A percentile compares a stretch with the other conserved stretches of the same genome.
Evolutionary conservation across 2,888 invertebrate genomes (phyloP).

Genomic region (Amblyjoppa fuscipennis): DNA sequence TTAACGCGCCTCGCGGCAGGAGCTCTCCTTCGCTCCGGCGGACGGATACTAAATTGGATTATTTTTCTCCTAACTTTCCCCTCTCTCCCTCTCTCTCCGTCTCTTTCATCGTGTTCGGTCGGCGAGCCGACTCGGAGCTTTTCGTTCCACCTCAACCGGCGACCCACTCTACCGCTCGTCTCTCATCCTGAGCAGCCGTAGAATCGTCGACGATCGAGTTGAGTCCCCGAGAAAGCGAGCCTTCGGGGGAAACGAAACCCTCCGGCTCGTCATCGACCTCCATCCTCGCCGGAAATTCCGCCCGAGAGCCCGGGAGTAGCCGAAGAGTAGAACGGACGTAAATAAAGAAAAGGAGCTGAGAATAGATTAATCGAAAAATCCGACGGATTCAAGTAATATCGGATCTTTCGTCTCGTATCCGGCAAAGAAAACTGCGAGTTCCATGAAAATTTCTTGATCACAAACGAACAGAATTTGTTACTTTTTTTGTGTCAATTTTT

Average conservation of each 20-base stretch:
- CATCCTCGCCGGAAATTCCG: slow-evolving; percentile 36
- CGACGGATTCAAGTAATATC: too few species aligned
- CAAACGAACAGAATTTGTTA: too few species aligned
- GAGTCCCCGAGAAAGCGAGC: slow-evolving; percentile 50
- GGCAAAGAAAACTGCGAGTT: too few species aligned
- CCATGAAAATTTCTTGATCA: too few species aligned
- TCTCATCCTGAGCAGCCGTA: slow-evolving; percentile 60
- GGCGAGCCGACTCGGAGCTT: too few species aligned
- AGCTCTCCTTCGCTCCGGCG: slow-evolving; percentile 70
- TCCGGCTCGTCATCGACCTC: slow-evolving; percentile 25
- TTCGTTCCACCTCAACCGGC: too few species aligned
- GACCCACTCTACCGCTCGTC: slow-evolving; percentile 49
- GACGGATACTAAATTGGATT: slow-evolving; percentile 80
- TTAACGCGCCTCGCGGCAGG: slow-evolving; percentile 60
- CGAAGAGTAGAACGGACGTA: background rate
- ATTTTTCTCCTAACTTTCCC: slow-evolving; percentile 78
- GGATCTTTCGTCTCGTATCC: too few species aligned
- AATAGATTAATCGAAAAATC: too few species aligned
- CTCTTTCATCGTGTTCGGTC: slow-evolving; percentile 12
- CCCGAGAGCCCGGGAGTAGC: slow-evolving; percentile 16
- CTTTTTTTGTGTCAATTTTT: too few species aligned
- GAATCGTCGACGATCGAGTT: slow-evolving; percentile 54
- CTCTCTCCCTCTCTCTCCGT: background rate
- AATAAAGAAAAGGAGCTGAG: too few species aligned
- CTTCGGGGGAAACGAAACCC: slow-evolving; percentile 24